Base-by-base conservation (phyloP, 2,113 vertebrate species). In the Procavia capensis region DNA sequence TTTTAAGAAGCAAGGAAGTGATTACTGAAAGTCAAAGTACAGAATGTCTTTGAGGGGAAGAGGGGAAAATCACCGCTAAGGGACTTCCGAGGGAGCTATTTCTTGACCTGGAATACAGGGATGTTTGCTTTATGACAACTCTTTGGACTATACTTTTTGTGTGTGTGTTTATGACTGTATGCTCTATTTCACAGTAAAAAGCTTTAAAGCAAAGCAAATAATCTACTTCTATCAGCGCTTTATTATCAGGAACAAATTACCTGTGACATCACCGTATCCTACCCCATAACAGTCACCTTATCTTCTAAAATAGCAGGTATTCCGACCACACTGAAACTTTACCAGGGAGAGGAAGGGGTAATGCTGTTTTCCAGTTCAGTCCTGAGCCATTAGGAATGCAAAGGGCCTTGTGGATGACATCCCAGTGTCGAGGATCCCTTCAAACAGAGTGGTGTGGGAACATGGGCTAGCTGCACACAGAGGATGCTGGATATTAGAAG, bases 161-260 rank as follows among this genome's bases (percentile, higher is more conserved):
- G 7, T 31, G 4, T 9, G 10, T 25, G 76, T 66, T 41, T 47
- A 72, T 43, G 66, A 74, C 70, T 41, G 24, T 16, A 39, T 39
- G 16, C 61, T 25, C 19, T 41, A 82, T 39, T 76, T 93, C 79
- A 78, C 29, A 68, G 63, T 45, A 74, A 72, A 86, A 57, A 6
- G 34, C 25, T 39, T 57, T 39, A 76, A 90, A 57, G 29, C 34
- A 47, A 88, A 84, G 41, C 19, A 66, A 88, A 5, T 47, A 36
- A 50, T n/a, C 84, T 59, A 41, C 47, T 84, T 5, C 5, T 31
- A 80, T n/a, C 20, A 24, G 25, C 39, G 39, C 14, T 64, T 86
- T 59, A 93, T 50, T n/a, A 83, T 22, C 80, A 88, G 54, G 27
- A 66, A 50, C 36, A 78, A 83, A 68, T 75, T 34, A 47, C 43